These are phyloP conservation scores for Contarinia nasturtii DNA, from an alignment of 1,140 invertebrate species.

Conservation along the genomic window DNA sequence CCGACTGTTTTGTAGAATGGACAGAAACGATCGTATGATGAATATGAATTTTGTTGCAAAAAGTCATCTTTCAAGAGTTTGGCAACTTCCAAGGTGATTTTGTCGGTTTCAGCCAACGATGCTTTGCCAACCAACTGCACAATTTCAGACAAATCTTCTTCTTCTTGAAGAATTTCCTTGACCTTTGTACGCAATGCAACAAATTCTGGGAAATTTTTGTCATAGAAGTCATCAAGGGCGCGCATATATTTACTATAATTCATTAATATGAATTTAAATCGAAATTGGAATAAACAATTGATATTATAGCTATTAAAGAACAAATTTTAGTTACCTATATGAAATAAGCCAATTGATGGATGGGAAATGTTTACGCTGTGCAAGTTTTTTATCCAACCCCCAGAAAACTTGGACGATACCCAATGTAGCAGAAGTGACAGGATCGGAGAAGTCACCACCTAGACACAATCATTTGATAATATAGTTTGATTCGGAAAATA, in stretches of 20 bases:
- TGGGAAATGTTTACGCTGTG: slow-evolving; percentile 98
- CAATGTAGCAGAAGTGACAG: slow-evolving; percentile 95
- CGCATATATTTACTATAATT: slow-evolving; percentile 84
- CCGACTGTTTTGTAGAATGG: slow-evolving; percentile 99
- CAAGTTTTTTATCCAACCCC: slow-evolving; percentile 98
- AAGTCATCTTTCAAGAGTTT: slow-evolving; percentile 98
- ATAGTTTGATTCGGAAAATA: no score
- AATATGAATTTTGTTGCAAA: slow-evolving; percentile 96
- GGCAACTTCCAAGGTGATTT: slow-evolving; percentile 97
- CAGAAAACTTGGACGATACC: slow-evolving; percentile 99
- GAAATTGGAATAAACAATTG: no score
- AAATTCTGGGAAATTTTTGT: slow-evolving; percentile 97
- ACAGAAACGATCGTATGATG: slow-evolving; percentile 93
- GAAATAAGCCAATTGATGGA: slow-evolving; percentile 99
- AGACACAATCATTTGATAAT: no score
- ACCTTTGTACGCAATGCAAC: slow-evolving; percentile 85
- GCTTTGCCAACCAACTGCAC: slow-evolving; percentile 99
- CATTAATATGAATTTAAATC: neutral
- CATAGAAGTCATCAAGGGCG: slow-evolving; percentile 97
- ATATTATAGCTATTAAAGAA: no score
- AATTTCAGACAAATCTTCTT: slow-evolving; percentile 99
- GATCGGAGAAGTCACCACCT: slow-evolving; percentile 98
- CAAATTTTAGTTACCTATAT: slow-evolving; percentile 72
- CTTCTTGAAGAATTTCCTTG: slow-evolving; percentile 95
- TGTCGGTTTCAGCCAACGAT: slow-evolving; percentile 95